Conservation (phyloP, 2,888 invertebrate species). For the Trichogramma dendrolimi region DNA sequence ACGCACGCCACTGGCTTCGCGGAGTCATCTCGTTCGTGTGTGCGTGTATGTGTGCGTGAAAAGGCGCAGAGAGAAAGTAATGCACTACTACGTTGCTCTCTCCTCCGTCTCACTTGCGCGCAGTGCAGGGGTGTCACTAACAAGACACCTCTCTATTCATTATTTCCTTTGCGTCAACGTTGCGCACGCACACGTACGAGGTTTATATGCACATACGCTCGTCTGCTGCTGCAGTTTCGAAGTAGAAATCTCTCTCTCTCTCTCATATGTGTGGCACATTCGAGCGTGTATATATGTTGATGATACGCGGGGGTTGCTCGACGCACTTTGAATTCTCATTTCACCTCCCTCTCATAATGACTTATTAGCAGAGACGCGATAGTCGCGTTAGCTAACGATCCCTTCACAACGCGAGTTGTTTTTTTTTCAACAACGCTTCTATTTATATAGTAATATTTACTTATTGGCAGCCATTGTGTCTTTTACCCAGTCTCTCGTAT, state of each 20-base stretch:
- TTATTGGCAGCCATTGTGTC: too few species aligned
- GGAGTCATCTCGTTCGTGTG: too few species aligned
- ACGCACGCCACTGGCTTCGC: too few species aligned
- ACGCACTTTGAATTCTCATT: slow-evolving; percentile 31
- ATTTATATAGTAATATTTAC: neutral
- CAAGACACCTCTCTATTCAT: slow-evolving; percentile 39
- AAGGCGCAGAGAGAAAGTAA: slow-evolving; percentile 14
- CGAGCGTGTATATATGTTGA: neutral
- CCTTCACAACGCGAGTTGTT: neutral
- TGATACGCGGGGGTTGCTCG: slow-evolving; percentile 1
- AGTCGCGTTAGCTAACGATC: slow-evolving; percentile 42
- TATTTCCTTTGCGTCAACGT: neutral
- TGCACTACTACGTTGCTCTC: slow-evolving; percentile 28
- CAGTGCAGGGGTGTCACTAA: slow-evolving; percentile 50
- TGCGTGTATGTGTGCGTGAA: neutral
- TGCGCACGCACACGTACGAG: too few species aligned
- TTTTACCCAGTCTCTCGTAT: too few species aligned
- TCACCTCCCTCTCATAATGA: slow-evolving; percentile 46
- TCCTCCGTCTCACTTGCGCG: slow-evolving; percentile 42
- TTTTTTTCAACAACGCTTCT: neutral
- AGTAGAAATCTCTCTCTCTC: neutral
- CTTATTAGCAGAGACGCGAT: slow-evolving; percentile 45
- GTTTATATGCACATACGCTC: too few species aligned
- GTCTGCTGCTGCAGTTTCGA: too few species aligned
- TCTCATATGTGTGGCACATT: neutral